phyloP scores from a whole-genome alignment of 2,113 vertebrate genomes.

The Girardinichthys multiradiatus region DNA sequence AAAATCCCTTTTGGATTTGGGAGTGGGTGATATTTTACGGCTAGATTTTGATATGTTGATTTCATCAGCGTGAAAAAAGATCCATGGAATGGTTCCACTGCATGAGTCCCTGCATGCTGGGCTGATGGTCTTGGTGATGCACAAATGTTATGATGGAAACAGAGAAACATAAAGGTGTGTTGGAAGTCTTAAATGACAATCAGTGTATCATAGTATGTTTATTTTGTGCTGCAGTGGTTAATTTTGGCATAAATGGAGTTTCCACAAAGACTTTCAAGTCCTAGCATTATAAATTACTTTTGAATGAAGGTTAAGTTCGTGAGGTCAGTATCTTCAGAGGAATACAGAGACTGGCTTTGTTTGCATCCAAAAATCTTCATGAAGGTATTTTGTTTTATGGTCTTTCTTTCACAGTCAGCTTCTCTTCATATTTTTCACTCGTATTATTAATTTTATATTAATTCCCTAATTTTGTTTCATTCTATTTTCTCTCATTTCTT shows the following conservation, averaged over 20 bases:
- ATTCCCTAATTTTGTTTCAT: not conserved
- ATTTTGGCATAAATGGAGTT: not conserved
- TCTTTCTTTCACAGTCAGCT: not conserved
- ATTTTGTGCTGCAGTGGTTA: not conserved
- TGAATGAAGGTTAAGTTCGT: not conserved
- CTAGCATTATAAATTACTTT: not conserved
- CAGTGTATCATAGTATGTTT: not conserved
- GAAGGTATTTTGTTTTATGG: not conserved
- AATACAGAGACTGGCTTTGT: no score
- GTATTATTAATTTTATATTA: not conserved
- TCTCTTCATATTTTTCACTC: slow-evolving; percentile 4
- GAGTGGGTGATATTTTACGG: not conserved
- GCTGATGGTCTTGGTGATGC: slow-evolving; percentile 38
- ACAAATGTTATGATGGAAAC: not conserved
- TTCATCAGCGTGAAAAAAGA: not conserved
- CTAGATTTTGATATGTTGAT: not conserved
- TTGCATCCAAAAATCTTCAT: no score
- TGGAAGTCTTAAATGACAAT: slow-evolving; percentile 1
- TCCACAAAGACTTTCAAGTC: not conserved
- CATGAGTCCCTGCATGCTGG: slow-evolving; percentile 70
- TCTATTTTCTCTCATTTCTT: not conserved
- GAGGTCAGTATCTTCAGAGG: not conserved
- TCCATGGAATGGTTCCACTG: slow-evolving; percentile 42
- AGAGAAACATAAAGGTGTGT: not conserved
- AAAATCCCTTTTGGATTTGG: not conserved